phyloP scores from a whole-genome alignment of 2,888 invertebrate species.

The Linyphia triangularis region DNA sequence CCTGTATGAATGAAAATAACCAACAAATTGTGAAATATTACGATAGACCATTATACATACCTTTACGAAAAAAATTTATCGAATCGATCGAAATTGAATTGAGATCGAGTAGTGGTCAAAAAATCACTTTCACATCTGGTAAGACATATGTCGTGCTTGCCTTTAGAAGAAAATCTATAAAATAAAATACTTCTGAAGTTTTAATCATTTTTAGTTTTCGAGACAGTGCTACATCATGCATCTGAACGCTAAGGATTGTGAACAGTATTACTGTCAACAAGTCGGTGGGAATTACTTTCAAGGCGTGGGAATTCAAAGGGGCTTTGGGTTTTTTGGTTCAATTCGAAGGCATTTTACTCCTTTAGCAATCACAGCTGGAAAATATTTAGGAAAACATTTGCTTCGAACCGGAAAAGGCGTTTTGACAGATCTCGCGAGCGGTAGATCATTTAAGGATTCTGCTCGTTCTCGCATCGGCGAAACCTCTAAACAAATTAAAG shows the following conservation, averaged over 20 bases:
- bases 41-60: slow-evolving; percentile 24
- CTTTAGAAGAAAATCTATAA: slow-evolving; percentile 14
- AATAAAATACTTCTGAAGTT: not conserved
- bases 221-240: not conserved
- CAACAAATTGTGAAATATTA: slow-evolving; percentile 50
- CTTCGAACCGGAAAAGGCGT: slow-evolving; percentile 6
- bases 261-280: slow-evolving; percentile 23
- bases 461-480: not conserved
- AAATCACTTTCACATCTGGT: slow-evolving; percentile 17
- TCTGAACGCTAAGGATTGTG: slow-evolving; percentile 26
- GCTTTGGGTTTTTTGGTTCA: slow-evolving; percentile 36
- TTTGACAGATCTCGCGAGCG: slow-evolving; percentile 10
- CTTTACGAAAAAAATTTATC: not conserved
- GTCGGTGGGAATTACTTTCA: slow-evolving; percentile 20
- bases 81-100: slow-evolving; percentile 46
- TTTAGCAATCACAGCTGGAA: not conserved
- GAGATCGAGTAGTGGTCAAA: not conserved
- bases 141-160: slow-evolving; percentile 19
- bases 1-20: slow-evolving; percentile 36
- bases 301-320: slow-evolving; percentile 1
- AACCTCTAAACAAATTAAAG: slow-evolving; percentile 17
- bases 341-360: not conserved
- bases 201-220: not conserved
- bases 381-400: slow-evolving; percentile 19
- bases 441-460: slow-evolving; percentile 13